phyloP scores from a whole-genome alignment of 1,140 invertebrate genomes.

The Cataglyphis hispanica region DNA sequence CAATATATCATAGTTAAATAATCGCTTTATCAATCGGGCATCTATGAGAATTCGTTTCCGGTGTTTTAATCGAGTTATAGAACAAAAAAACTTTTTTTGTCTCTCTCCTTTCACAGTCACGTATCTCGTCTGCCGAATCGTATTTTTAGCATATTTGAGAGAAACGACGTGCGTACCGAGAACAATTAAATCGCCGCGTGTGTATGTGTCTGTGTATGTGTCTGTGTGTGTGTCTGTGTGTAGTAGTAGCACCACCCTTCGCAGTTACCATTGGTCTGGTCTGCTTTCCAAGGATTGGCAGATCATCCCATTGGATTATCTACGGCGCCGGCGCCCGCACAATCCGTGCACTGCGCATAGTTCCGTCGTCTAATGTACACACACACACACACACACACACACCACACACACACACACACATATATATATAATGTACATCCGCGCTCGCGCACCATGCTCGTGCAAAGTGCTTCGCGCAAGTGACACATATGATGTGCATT shows the following conservation, averaged over 20 bases:
- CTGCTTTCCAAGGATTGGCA: conserved; percentile 82
- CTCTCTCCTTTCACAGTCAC: background rate
- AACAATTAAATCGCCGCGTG: conserved; percentile 63
- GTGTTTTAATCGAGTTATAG: background rate
- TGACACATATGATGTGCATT: background rate
- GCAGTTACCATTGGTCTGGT: conserved; percentile 78
- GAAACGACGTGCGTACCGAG: conserved; percentile 7
- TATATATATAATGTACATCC: background rate
- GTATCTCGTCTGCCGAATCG: conserved; percentile 11
- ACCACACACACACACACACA: background rate
- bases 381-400: too few relatives aligned
- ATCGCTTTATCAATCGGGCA: background rate
- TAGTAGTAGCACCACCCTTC: conserved; percentile 74
- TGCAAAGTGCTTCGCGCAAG: conserved; percentile 30
- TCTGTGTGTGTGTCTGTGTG: too few relatives aligned
- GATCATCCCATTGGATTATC: conserved; percentile 86
- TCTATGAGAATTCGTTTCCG: background rate
- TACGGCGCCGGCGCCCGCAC: conserved; percentile 82
- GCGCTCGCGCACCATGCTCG: background rate
- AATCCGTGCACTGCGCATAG: conserved; percentile 70
- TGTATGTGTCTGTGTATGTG: too few relatives aligned
- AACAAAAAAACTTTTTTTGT: background rate
- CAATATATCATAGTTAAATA: background rate
- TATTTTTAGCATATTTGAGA: conserved; percentile 20
- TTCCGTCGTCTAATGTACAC: background rate